Conservation (phyloP, 2,113 vertebrate species). For the Amblyopsis rosae region DNA sequence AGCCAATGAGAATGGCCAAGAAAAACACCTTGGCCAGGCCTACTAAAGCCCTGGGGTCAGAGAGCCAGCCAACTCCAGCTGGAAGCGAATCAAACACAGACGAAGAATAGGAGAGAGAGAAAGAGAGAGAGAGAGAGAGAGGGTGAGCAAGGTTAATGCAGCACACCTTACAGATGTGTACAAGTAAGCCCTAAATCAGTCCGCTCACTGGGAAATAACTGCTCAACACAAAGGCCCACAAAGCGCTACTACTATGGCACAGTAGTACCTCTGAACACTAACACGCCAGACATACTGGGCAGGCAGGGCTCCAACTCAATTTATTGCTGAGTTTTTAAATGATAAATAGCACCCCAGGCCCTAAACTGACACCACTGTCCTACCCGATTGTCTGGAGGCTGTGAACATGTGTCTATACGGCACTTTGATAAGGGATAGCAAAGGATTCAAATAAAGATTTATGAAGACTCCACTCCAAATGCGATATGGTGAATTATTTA, state of each 20-base stretch:
- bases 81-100: slow-evolving; percentile 6
- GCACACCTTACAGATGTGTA: slow-evolving; percentile 44
- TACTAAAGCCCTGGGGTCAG: slow-evolving; percentile 61
- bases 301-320: slow-evolving; percentile 17
- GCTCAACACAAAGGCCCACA: slow-evolving; percentile 30
- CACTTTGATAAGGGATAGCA: slow-evolving; percentile 8
- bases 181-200: slow-evolving; percentile 59
- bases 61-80: slow-evolving; percentile 60
- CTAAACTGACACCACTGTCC: slow-evolving; percentile 39
- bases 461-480: slow-evolving; percentile 13
- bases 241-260: slow-evolving; percentile 15
- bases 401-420: slow-evolving; percentile 29
- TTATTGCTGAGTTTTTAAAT: slow-evolving; percentile 40
- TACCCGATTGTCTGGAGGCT: slow-evolving; percentile 40
- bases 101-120: slow-evolving; percentile 6
- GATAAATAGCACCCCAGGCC: slow-evolving; percentile 44
- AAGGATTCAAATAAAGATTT: slow-evolving; percentile 37
- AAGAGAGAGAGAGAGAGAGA: slow-evolving; percentile 6
- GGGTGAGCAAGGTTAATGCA: not conserved
- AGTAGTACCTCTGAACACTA: slow-evolving; percentile 39
- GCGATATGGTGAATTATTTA: slow-evolving; percentile 4
- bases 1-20: slow-evolving; percentile 65
- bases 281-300: slow-evolving; percentile 25
- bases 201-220: slow-evolving; percentile 47
- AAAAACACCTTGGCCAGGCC: slow-evolving; percentile 65